Evolutionary conservation across 2,888 invertebrate species (phyloP).

Genomic region (Amiota minor): DNA sequence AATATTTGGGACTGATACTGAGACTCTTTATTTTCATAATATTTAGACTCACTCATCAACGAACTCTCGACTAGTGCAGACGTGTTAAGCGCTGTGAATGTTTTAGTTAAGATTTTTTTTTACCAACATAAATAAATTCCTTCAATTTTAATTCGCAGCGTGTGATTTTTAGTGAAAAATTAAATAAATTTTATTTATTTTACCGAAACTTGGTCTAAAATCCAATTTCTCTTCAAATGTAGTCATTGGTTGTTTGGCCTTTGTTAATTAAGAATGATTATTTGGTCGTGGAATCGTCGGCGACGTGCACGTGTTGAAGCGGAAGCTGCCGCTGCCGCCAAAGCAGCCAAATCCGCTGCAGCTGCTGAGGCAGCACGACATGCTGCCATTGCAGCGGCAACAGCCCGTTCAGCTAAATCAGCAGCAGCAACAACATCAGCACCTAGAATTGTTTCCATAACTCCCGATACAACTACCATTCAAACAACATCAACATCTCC

Average conservation of each 20-base stretch:
- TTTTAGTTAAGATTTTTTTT: too few relatives aligned
- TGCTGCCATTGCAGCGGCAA: conserved; percentile 19
- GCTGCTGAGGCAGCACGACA: conserved; percentile 14
- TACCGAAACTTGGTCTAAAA: too few relatives aligned
- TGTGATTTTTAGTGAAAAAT: too few relatives aligned
- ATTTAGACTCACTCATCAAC: conserved; percentile 42
- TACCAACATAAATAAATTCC: too few relatives aligned
- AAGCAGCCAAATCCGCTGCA: conserved; percentile 23
- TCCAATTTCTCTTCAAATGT: too few relatives aligned
- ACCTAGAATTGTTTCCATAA: background rate
- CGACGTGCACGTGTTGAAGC: conserved; percentile 27
- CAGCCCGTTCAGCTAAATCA: conserved; percentile 20
- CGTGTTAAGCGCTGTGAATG: conserved; percentile 3
- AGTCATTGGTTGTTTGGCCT: too few relatives aligned
- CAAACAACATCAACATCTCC: background rate
- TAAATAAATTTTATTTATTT: too few relatives aligned
- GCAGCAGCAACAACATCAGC: conserved; percentile 3
- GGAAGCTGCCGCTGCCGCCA: conserved; percentile 23
- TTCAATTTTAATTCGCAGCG: too few relatives aligned
- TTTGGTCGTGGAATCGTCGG: conserved; percentile 27
- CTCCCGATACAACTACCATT: background rate
- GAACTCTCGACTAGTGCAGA: conserved; percentile 51
- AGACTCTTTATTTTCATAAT: background rate
- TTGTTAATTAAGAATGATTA: conserved; percentile 1
- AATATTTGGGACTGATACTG: background rate